Evolutionary conservation across 2,113 vertebrate genomes (phyloP), one percentile per base, ranked within the genome.

Genomic region (Ancistrus triradiatus): DNA sequence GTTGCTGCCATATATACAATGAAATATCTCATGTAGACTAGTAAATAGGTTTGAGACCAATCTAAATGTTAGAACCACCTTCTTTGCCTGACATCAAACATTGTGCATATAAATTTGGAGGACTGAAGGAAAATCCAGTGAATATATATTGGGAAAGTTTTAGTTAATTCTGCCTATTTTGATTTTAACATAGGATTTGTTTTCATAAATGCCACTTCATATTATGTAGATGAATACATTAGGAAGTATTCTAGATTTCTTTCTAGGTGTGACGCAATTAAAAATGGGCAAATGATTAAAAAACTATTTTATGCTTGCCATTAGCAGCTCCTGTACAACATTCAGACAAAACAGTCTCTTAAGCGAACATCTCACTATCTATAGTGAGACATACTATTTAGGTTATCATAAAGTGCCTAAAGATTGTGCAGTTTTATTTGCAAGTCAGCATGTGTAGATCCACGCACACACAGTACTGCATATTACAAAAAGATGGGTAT

Each of bases 331-430:
- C 65, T 65, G 57, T 72, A 62, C 73, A 63, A 57, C 46, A 47
- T 69, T 68, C 50, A 63, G 49, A 63, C 56, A 68, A 64, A 61
- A 64, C 66, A 64, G 59, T 64, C 44, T 60, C 61, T 69, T 57
- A 71, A 66, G 58, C 57, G 63, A 66, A 33, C 9, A 52, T 59
- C 56, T 35, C 49, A 42, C 49, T 17, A 53, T 21, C 43, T 42
- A 55, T 52, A 74, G 60, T 70, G 52, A 78, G 65, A 61, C 63
- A 64, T 71, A n/a, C n/a, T n/a, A n/a, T n/a, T 61, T 63, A 67
- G 67, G 67, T 76, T 78, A 79, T 73, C 67, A 83, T 89, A 88
- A 88, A 89, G 87, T 89, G 86, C 85, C 83, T 81, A 78, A 83
- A 77, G 81, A 77, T 77, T 87, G 83, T 87, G 84, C 86, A 85